Conservation (phyloP, 1,140 invertebrate species). For the Camponotus pennsylvanicus region DNA sequence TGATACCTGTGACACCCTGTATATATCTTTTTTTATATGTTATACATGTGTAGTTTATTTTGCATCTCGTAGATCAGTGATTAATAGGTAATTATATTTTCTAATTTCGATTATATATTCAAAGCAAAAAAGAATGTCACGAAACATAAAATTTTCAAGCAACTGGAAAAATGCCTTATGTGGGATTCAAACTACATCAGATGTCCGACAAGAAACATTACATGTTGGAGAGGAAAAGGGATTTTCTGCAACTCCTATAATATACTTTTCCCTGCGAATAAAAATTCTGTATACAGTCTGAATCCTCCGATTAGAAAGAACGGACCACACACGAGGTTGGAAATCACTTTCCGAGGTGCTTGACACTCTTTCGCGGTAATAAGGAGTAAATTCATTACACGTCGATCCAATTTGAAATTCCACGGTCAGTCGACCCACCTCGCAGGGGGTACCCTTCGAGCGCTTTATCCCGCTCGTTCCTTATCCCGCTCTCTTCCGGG, state of each 20-base stretch:
- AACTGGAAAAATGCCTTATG: too few relatives aligned
- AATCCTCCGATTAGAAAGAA: too few relatives aligned
- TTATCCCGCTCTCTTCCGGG: constrained; percentile 40
- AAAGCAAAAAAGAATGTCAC: too few relatives aligned
- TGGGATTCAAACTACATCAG: not conserved
- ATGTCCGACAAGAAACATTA: not conserved
- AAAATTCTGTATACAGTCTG: too few relatives aligned
- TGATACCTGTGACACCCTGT: too few relatives aligned
- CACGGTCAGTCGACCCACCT: constrained; percentile 47
- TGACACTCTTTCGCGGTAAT: not conserved
- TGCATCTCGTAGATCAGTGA: too few relatives aligned
- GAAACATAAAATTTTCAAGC: too few relatives aligned
- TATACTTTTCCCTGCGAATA: not conserved
- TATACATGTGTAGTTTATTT: too few relatives aligned
- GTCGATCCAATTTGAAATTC: constrained; percentile 50
- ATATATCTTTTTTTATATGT: too few relatives aligned
- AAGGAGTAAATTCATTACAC: not conserved
- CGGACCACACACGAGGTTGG: not conserved
- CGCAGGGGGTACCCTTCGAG: constrained; percentile 13
- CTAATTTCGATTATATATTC: too few relatives aligned
- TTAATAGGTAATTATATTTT: too few relatives aligned
- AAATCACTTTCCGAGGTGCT: not conserved
- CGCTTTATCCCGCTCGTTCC: constrained; percentile 21
- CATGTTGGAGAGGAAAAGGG: too few relatives aligned
- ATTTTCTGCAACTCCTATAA: not conserved